Evolutionary conservation across 2,888 invertebrate genomes (phyloP).

Genomic region (Gastracanthus pulcherrimus): DNA sequence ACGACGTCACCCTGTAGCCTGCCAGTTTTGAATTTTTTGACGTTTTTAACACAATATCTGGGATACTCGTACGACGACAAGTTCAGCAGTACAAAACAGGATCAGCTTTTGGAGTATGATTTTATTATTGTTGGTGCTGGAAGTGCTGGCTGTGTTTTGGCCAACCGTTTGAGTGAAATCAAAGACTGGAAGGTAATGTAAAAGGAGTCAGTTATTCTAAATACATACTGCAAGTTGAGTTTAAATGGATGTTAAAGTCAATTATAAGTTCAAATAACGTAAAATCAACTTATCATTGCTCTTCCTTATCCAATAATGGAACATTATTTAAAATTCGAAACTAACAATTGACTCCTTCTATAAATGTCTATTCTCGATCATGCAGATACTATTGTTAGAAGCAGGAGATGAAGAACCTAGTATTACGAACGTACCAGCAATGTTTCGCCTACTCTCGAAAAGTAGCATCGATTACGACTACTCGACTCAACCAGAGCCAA

Average conservation of each 20-base stretch:
- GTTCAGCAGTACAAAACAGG: neutral
- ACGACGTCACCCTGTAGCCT: neutral
- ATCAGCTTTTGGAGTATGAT: neutral
- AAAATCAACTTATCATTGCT: too few relatives aligned
- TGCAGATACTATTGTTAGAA: slow-evolving; percentile 82
- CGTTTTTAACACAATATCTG: neutral
- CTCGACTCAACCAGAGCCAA: neutral
- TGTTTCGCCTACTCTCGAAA: slow-evolving; percentile 60
- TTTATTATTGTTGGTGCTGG: slow-evolving; percentile 27
- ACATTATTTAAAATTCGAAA: too few relatives aligned
- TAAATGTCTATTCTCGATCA: too few relatives aligned
- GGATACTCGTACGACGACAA: slow-evolving; percentile 9
- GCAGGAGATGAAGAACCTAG: slow-evolving; percentile 83
- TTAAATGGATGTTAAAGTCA: too few relatives aligned
- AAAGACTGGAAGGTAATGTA: slow-evolving; percentile 9
- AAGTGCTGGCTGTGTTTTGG: slow-evolving; percentile 18
- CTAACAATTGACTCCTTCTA: too few relatives aligned
- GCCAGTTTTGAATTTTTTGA: neutral
- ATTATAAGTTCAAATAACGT: too few relatives aligned
- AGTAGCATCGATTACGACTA: slow-evolving; percentile 27
- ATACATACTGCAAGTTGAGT: too few relatives aligned
- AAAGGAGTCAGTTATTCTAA: too few relatives aligned
- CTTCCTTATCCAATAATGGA: too few relatives aligned
- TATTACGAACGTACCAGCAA: too few relatives aligned
- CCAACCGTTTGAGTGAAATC: slow-evolving; percentile 18